These are phyloP conservation scores for Plodia interpunctella DNA, from an alignment of 1,140 invertebrate species.

Conservation along the genomic window DNA sequence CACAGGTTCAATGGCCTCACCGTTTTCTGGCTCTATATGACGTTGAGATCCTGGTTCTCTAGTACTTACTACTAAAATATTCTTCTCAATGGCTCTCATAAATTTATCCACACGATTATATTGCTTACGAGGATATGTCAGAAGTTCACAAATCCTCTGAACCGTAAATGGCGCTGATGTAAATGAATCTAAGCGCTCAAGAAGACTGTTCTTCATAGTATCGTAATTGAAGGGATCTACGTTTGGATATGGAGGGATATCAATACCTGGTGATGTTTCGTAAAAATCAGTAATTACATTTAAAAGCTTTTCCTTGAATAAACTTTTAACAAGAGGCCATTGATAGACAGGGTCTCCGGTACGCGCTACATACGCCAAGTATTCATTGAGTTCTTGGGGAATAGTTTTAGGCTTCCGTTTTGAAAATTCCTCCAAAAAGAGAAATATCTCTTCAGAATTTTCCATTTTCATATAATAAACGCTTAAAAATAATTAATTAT, in stretches of 20 bases:
- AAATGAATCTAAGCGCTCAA: constrained; percentile 90
- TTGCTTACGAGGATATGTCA: constrained; percentile 93
- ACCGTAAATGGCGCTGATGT: constrained; percentile 96
- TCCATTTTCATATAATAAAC: constrained; percentile 79
- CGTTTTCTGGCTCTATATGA: constrained; percentile 81
- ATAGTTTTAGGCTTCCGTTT: constrained; percentile 89
- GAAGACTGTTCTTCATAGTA: constrained; percentile 89
- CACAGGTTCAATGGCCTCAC: constrained; percentile 79
- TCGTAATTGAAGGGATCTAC: constrained; percentile 95
- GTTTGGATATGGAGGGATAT: constrained; percentile 89
- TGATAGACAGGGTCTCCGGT: constrained; percentile 96
- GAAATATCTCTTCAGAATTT: constrained; percentile 90
- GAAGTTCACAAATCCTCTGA: constrained; percentile 95
- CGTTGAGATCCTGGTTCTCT: constrained; percentile 87
- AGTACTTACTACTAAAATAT: constrained; percentile 96
- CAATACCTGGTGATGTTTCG: constrained; percentile 85
- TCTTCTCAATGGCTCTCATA: constrained; percentile 96
- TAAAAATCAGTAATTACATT: constrained; percentile 92
- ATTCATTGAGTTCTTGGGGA: constrained; percentile 93
- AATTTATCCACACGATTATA: constrained; percentile 98
- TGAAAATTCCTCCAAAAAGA: constrained; percentile 89
- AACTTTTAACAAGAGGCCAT: constrained; percentile 91
- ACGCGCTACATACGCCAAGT: constrained; percentile 92
- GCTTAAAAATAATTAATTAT: neutral
- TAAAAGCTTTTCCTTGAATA: constrained; percentile 92